Evolutionary conservation across 2,113 vertebrate genomes (phyloP), one percentile per base, ranked within the genome.

Genomic region (human (Homo sapiens)): DNA sequence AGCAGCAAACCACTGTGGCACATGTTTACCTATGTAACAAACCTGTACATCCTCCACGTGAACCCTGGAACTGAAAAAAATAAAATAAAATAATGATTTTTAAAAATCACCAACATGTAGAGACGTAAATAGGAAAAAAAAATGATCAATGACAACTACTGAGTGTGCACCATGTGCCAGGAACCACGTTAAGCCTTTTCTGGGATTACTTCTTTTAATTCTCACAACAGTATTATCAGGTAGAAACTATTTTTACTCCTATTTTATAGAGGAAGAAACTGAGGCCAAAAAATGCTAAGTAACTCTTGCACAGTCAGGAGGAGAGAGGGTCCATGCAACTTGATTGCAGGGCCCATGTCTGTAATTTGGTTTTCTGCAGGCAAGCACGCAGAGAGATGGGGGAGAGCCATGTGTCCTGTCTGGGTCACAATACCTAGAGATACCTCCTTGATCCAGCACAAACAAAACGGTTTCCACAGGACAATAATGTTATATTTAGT

Each of bases 141-240:
- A 68, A 76, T 5, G 18, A 87, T 4, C 16, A 68, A 10, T 10
- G 38, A 35, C 72, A 82, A 32, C 22, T 10, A 14, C 27, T 76
- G 6, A 52, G 8, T 43, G 16, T 70, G 23, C 22, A 48, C 45
- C 16, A 27, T 13, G n/a, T 66, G 48, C 64, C 66, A 73, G 13
- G 23, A 94, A n/a, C 25, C 61, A 73, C 25, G 52, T 55, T 73
- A 30, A 82, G 48, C 17, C 43, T 64, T 89, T 94, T 38, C 20
- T 80, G 45, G 27, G 32, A 50, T 88, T 88, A 59, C 17, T 94
- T 94, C 35, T 35, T 64, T 81, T 89, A 94, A 64, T 94, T 81
- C 13, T 82, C 66, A 61, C 40, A 61, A 64, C 35, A 50, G 17
- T 64, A 82, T 82, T 82, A 22, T 55, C 38, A 78, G 14, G 32